Evolutionary conservation across 2,113 vertebrate species (phyloP).

Genomic region (Limnothrissa miodon): DNA sequence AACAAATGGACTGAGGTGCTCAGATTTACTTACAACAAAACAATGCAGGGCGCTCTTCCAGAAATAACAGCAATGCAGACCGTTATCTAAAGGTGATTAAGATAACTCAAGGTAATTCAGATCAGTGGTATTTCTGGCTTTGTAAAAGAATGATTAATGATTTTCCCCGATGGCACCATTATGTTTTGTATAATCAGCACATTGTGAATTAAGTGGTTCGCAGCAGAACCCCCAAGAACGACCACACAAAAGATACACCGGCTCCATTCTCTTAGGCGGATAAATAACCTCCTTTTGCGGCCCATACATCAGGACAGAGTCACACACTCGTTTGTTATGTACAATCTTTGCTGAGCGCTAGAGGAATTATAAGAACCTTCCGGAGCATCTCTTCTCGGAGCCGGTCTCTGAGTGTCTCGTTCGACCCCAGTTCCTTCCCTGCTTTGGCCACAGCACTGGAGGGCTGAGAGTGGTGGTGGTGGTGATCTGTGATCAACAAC

Average conservation of each 20-base stretch:
- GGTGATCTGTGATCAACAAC: background rate
- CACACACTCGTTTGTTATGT: slow-evolving; percentile 13
- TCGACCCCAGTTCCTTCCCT: background rate
- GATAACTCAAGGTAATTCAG: slow-evolving; percentile 7
- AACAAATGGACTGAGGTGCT: background rate
- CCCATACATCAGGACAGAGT: slow-evolving; percentile 5
- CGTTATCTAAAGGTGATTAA: slow-evolving; percentile 2
- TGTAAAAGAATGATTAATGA: background rate
- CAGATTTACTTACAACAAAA: background rate
- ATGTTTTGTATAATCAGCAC: slow-evolving; percentile 18
- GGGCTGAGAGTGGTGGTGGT: background rate
- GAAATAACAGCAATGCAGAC: background rate
- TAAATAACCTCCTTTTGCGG: slow-evolving; percentile 1
- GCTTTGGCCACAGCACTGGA: background rate
- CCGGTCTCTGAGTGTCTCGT: background rate
- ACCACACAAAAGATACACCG: slow-evolving; percentile 11
- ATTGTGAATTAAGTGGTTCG: slow-evolving; percentile 15
- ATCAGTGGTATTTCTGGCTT: slow-evolving; percentile 3
- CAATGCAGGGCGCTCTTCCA: background rate
- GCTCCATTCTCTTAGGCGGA: background rate
- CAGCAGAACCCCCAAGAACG: slow-evolving; percentile 16
- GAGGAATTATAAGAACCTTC: background rate
- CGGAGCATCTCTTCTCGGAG: background rate
- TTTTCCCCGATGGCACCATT: slow-evolving; percentile 6
- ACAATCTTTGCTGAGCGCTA: background rate